Conservation (phyloP, 2,888 invertebrate genomes). For the Synanthedon myopaeformis region DNA sequence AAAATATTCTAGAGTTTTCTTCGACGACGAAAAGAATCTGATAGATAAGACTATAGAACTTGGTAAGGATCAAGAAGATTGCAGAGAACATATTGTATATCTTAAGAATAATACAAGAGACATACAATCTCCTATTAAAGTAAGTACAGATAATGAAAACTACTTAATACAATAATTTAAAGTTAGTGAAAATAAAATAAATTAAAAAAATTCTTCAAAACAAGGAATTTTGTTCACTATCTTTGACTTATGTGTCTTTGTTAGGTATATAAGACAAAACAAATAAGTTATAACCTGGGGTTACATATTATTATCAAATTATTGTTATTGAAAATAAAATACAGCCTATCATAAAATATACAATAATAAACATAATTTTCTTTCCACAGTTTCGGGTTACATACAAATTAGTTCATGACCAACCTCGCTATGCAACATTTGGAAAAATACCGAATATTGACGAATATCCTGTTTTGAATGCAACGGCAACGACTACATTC, state of each 20-base stretch:
- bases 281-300: no score
- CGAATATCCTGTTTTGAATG: constrained; percentile 88
- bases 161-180: no score
- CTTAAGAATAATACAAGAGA: constrained; percentile 88
- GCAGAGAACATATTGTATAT: constrained; percentile 84
- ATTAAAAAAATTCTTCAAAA: no score
- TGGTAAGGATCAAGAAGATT: constrained; percentile 72
- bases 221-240: no score
- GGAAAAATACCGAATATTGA: constrained; percentile 78
- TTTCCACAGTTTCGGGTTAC: constrained; percentile 78
- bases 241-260: no score
- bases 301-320: no score
- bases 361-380: not conserved
- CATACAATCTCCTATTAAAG: constrained; percentile 87
- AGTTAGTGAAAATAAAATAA: no score
- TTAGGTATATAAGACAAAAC: no score
- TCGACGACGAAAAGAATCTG: constrained; percentile 73
- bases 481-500: constrained; percentile 84
- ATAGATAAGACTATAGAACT: constrained; percentile 74
- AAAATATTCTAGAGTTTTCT: constrained; percentile 86
- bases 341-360: no score
- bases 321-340: no score
- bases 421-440: constrained; percentile 64
- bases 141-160: constrained; percentile 23
- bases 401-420: constrained; percentile 81